These are phyloP conservation scores for Euspilapteryx auroguttella DNA, from an alignment of 2,888 invertebrate species.

Conservation along the genomic window DNA sequence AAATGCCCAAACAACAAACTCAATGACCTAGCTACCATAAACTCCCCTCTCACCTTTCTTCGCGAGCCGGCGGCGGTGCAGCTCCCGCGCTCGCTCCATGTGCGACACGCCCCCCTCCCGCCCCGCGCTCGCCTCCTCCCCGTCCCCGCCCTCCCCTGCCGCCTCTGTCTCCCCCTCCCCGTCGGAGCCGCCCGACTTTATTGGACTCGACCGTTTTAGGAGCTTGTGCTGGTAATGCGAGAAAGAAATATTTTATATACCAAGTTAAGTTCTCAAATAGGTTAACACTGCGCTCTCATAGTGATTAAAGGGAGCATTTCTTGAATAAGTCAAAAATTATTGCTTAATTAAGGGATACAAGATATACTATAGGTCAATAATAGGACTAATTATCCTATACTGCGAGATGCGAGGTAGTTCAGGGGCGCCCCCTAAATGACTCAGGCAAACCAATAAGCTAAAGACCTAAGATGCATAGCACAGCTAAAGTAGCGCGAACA, in stretches of 20 bases:
- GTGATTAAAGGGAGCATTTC: no score
- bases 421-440: no score
- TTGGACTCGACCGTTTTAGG: slow-evolving; percentile 34
- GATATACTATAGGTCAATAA: slow-evolving; percentile 1
- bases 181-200: slow-evolving; percentile 41
- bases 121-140: slow-evolving; percentile 17
- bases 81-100: slow-evolving; percentile 50
- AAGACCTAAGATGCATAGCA: no score
- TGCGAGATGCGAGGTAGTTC: no score
- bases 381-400: no score
- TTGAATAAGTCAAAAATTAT: slow-evolving; percentile 2
- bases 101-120: slow-evolving; percentile 44
- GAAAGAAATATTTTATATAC: slow-evolving; percentile 3
- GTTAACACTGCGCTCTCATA: no score
- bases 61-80: slow-evolving; percentile 36
- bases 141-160: slow-evolving; percentile 17
- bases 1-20: no score
- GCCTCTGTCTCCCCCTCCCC: slow-evolving; percentile 25
- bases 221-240: slow-evolving; percentile 36
- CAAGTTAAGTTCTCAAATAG: slow-evolving; percentile 2
- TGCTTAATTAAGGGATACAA: slow-evolving; percentile 2
- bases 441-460: no score
- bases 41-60: slow-evolving; percentile 45
- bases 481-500: no score
- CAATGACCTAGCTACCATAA: no score